phyloP scores from a whole-genome alignment of 2,797 vertebrate genomes.

The Acipenser oxyrinchus region DNA sequence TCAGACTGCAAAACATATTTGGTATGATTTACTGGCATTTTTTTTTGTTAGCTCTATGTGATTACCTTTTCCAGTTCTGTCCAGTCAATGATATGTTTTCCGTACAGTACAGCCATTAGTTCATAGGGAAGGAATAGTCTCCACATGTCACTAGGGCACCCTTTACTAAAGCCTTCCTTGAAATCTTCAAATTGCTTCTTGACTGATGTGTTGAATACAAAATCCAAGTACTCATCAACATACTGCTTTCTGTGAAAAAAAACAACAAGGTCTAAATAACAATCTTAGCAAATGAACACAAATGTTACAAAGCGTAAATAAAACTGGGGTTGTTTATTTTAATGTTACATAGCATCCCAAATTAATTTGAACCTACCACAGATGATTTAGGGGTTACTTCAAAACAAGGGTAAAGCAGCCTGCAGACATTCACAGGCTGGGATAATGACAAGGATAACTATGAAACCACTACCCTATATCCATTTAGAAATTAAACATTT shows the following conservation, averaged over 20 bases:
- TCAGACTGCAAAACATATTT: too few species aligned
- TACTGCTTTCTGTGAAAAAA: conserved; percentile 46
- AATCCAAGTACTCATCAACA: conserved; percentile 51
- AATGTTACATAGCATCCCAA: neutral
- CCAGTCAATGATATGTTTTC: conserved; percentile 39
- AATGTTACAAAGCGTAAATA: too few species aligned
- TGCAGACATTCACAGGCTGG: too few species aligned
- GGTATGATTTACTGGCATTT: too few species aligned
- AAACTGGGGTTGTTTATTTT: neutral
- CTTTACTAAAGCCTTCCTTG: conserved; percentile 36
- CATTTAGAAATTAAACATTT: too few species aligned
- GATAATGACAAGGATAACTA: too few species aligned
- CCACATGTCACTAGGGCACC: conserved; percentile 36
- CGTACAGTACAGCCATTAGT: conserved; percentile 38
- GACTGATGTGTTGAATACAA: conserved; percentile 41
- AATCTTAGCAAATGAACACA: too few species aligned
- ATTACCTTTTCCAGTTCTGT: conserved; percentile 45
- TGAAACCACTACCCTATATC: too few species aligned
- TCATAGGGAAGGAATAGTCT: conserved; percentile 46
- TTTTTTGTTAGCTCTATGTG: too few species aligned
- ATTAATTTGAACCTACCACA: neutral
- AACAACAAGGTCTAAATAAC: neutral
- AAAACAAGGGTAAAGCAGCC: neutral
- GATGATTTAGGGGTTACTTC: too few species aligned
- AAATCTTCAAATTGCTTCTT: conserved; percentile 41